phyloP scores from a whole-genome alignment of 2,113 vertebrate genomes.

The Psittacula cyanocephala region DNA sequence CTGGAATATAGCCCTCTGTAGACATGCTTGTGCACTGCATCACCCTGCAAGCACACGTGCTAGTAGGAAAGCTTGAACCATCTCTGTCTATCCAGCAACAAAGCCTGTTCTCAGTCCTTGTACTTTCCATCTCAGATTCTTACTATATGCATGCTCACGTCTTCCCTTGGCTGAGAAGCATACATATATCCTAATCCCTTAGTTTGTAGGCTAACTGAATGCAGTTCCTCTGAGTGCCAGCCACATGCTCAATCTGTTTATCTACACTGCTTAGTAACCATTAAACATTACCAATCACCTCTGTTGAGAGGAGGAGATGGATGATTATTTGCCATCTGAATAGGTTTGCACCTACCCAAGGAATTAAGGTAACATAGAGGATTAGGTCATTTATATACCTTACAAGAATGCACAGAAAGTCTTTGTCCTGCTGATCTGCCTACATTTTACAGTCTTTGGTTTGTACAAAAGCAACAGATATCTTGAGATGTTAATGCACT shows the following conservation, averaged over 20 bases:
- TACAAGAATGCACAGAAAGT: not conserved
- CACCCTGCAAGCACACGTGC: not conserved
- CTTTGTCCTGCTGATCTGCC: not conserved
- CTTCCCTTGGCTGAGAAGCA: not conserved
- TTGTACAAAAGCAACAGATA: not conserved
- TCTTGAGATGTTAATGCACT: not conserved
- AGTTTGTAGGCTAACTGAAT: not conserved
- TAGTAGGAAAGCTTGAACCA: not conserved
- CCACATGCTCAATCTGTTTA: not conserved
- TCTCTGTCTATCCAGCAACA: not conserved
- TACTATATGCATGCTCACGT: rapidly evolving
- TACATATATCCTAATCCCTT: not conserved
- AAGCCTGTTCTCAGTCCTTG: not conserved
- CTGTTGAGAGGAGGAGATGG: not conserved
- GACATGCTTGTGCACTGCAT: not conserved
- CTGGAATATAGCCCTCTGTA: not conserved
- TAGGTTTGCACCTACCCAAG: not conserved
- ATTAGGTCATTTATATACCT: not conserved
- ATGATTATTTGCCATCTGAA: not conserved
- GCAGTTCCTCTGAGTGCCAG: not conserved
- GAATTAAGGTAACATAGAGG: not conserved
- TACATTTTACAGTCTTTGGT: not conserved
- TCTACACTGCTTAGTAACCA: not conserved
- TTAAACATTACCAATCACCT: not conserved
- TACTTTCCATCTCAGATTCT: not conserved